These are phyloP conservation scores for Trichonephila inaurata DNA, from an alignment of 1,140 invertebrate genomes.

Conservation along the genomic window DNA sequence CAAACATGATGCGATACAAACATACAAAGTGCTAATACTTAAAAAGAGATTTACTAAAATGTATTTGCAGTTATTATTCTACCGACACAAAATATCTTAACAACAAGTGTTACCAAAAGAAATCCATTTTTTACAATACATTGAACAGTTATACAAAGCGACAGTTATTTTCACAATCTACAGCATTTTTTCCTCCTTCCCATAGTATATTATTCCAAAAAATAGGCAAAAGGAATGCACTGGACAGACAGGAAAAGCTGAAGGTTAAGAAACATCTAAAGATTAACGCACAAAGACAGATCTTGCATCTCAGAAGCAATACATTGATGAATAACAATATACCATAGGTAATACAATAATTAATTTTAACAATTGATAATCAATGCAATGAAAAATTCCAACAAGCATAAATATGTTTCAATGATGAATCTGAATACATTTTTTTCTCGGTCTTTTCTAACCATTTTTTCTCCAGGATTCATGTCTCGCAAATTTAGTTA, in stretches of 20 bases:
- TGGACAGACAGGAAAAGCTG: too few species aligned
- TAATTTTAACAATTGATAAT: background rate
- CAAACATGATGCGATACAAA: background rate
- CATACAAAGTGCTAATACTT: background rate
- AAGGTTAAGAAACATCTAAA: background rate
- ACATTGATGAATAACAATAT: background rate
- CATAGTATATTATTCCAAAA: too few species aligned
- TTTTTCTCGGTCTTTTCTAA: too few species aligned
- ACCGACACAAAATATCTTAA: too few species aligned
- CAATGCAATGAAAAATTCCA: background rate
- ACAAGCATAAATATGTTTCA: background rate
- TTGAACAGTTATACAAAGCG: too few species aligned
- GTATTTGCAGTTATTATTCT: background rate
- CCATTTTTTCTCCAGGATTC: too few species aligned
- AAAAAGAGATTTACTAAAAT: background rate
- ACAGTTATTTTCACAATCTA: background rate
- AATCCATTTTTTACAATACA: too few species aligned
- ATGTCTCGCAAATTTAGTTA: too few species aligned
- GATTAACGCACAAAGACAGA: background rate
- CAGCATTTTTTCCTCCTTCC: too few species aligned
- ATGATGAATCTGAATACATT: too few species aligned
- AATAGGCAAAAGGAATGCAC: too few species aligned
- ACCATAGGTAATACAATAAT: conserved; percentile 28
- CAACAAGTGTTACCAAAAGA: too few species aligned
- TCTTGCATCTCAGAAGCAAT: background rate